phyloP scores from a whole-genome alignment of 37 sponge, comb jelly and placozoan species.

The Hormiphora californensis region DNA sequence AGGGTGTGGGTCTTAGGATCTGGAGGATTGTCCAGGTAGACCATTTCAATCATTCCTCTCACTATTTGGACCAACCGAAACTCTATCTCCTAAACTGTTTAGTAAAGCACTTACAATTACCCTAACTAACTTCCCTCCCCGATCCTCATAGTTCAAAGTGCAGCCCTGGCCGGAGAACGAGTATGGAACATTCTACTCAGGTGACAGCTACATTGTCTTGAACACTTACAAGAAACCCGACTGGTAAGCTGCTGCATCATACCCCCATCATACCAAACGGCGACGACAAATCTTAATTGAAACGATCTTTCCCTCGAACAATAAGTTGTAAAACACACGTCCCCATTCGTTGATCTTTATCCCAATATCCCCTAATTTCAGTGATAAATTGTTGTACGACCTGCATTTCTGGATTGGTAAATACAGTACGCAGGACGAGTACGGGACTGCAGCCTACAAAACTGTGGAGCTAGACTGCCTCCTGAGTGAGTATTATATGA shows the following conservation, averaged over 20 bases:
- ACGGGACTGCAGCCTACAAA: conserved; percentile 61
- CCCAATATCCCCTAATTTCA: too few relatives aligned
- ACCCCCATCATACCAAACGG: too few relatives aligned
- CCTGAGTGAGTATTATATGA: not conserved
- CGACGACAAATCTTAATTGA: too few relatives aligned
- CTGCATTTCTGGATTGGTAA: conserved; percentile 61
- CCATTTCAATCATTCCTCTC: too few relatives aligned
- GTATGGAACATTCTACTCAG: conserved; percentile 93
- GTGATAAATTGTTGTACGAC: conserved; percentile 61
- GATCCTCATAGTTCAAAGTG: conserved; percentile 44
- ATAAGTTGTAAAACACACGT: too few relatives aligned
- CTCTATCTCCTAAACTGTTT: too few relatives aligned
- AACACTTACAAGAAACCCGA: conserved; percentile 81
- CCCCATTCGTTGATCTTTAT: too few relatives aligned
- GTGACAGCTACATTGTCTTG: conserved; percentile 96
- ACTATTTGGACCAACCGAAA: too few relatives aligned
- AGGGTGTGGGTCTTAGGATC: conserved; percentile 74
- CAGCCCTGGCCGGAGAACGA: conserved; percentile 78
- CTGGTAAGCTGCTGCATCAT: too few relatives aligned
- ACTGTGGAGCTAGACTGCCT: conserved; percentile 68
- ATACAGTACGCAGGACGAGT: conserved; percentile 57
- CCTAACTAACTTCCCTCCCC: too few relatives aligned
- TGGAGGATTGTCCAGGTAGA: conserved; percentile 96
- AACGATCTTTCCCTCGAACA: too few relatives aligned
- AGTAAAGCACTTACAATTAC: too few relatives aligned